phyloP scores from a whole-genome alignment of 2,113 vertebrate species.

The Procavia capensis region DNA sequence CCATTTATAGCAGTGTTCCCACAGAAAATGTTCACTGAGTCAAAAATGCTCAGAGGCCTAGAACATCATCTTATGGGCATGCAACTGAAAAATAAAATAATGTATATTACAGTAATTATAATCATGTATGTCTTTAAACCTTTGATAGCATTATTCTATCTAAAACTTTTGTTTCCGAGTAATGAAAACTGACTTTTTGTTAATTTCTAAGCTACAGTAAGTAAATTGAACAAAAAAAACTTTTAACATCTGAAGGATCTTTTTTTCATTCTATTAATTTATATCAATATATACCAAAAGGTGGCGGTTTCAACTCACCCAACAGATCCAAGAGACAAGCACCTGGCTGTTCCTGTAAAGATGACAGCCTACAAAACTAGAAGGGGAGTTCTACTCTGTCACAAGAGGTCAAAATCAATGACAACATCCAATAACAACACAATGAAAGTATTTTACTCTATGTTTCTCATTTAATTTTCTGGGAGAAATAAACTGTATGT shows the following conservation, averaged over 20 bases:
- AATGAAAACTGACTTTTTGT: not conserved
- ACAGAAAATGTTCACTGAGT: not conserved
- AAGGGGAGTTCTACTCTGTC: not conserved
- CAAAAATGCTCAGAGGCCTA: not conserved
- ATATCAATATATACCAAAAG: not conserved
- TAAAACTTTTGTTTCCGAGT: slow-evolving; percentile 18
- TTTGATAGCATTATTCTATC: slow-evolving; percentile 39
- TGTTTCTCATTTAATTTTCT: slow-evolving; percentile 54
- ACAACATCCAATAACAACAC: not conserved
- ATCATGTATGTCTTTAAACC: not conserved
- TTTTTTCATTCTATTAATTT: not conserved
- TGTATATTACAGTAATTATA: not conserved
- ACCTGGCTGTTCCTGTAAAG: not conserved
- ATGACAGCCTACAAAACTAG: not conserved
- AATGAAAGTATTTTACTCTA: slow-evolving; percentile 6
- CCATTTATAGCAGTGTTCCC: slow-evolving; percentile 30
- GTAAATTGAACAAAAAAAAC: not conserved
- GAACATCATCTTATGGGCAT: slow-evolving; percentile 1
- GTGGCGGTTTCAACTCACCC: not conserved
- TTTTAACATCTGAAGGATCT: not conserved
- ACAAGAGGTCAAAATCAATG: not conserved
- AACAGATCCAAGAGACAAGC: not conserved
- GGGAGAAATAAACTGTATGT: not conserved
- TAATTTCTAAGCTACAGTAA: slow-evolving; percentile 32
- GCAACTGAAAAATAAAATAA: not conserved